Evolutionary conservation across 1,140 invertebrate genomes (phyloP).

Genomic region (Penaeus chinensis): DNA sequence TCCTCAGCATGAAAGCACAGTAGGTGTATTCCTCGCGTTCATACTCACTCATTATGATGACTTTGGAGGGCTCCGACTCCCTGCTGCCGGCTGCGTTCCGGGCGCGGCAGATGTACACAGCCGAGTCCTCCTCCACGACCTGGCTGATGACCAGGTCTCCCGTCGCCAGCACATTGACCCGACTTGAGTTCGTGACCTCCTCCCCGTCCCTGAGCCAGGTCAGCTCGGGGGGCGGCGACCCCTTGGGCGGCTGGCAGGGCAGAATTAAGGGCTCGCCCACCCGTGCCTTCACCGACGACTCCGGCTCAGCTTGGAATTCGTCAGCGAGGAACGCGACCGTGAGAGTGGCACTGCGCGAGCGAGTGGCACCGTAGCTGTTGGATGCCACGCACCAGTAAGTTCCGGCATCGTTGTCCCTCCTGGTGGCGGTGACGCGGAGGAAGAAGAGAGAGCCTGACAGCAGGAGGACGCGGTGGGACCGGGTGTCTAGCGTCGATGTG

Average conservation of each 20-base stretch:
- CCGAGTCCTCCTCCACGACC: constrained; percentile 73
- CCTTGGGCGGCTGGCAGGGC: constrained; percentile 50
- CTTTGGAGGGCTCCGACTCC: constrained; percentile 65
- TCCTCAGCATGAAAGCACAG: not conserved
- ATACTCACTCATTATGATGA: constrained; percentile 67
- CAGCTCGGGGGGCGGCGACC: constrained; percentile 39
- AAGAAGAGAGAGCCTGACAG: constrained; percentile 32
- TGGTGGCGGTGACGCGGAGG: constrained; percentile 29
- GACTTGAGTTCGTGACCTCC: constrained; percentile 15
- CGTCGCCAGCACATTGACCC: constrained; percentile 2
- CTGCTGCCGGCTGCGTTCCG: constrained; percentile 67
- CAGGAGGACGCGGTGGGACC: constrained; percentile 13
- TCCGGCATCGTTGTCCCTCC: constrained; percentile 31
- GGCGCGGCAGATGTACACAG: constrained; percentile 67
- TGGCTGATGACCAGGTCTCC: constrained; percentile 72
- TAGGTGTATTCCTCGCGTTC: not conserved
- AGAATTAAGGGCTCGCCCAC: constrained; percentile 26
- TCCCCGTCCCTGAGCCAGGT: constrained; percentile 41
- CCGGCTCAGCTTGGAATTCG: constrained; percentile 23
- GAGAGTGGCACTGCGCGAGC: constrained; percentile 37
- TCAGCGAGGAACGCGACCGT: constrained; percentile 25
- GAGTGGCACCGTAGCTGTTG: constrained; percentile 17
- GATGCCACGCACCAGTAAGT: constrained; percentile 2
- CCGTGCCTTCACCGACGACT: constrained; percentile 32
- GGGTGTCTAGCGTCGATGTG: not conserved